These are phyloP conservation scores for Colistium nudipinnis DNA, from an alignment of 2,113 vertebrate species.

Conservation along the genomic window DNA sequence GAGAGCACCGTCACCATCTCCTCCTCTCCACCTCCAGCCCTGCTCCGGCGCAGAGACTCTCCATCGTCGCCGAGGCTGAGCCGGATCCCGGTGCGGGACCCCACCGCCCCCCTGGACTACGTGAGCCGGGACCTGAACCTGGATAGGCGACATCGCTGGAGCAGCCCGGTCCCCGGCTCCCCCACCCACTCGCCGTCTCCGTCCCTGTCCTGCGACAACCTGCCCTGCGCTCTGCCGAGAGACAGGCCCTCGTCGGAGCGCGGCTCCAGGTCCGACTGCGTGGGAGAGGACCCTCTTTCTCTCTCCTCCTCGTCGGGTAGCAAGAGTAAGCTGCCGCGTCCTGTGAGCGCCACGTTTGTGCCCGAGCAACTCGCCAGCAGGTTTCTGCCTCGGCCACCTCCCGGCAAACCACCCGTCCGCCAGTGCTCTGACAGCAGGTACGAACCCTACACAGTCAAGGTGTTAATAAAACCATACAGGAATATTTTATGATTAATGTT, in stretches of 20 bases:
- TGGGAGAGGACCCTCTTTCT: slow-evolving; percentile 86
- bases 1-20: slow-evolving; percentile 70
- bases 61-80: slow-evolving; percentile 85
- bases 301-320: slow-evolving; percentile 88
- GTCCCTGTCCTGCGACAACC: slow-evolving; percentile 88
- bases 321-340: slow-evolving; percentile 96
- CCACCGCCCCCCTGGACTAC: slow-evolving; percentile 84
- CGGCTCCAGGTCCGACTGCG: slow-evolving; percentile 84
- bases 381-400: slow-evolving; percentile 93
- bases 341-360: slow-evolving; percentile 85
- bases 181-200: slow-evolving; percentile 84
- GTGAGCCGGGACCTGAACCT: slow-evolving; percentile 84
- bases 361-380: slow-evolving; percentile 86
- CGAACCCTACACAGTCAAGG: slow-evolving; percentile 19
- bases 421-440: slow-evolving; percentile 91
- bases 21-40: slow-evolving; percentile 64
- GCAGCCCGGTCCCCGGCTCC: slow-evolving; percentile 89
- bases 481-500: not conserved
- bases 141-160: slow-evolving; percentile 91
- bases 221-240: slow-evolving; percentile 86
- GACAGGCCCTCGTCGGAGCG: slow-evolving; percentile 89
- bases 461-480: not conserved
- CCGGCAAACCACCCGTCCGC: slow-evolving; percentile 90
- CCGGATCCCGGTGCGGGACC: slow-evolving; percentile 92
- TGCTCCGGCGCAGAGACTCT: slow-evolving; percentile 67